These are phyloP conservation scores for Aplocera efformata DNA, from an alignment of 2,888 invertebrate species.

Conservation along the genomic window DNA sequence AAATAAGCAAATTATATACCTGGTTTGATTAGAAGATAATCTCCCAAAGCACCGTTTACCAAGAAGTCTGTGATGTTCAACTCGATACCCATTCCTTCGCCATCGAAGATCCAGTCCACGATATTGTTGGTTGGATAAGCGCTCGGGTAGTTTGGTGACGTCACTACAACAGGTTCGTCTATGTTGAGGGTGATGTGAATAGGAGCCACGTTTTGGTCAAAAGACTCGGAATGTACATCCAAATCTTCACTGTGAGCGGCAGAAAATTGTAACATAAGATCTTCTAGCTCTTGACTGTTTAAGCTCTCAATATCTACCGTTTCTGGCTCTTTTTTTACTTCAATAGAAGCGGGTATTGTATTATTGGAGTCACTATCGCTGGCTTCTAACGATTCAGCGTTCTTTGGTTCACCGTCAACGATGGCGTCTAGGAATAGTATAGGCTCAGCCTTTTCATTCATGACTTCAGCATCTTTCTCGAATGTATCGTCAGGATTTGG, in stretches of 20 bases:
- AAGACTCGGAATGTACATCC: constrained; percentile 34
- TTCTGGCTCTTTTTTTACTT: constrained; percentile 3
- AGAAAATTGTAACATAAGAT: constrained; percentile 43
- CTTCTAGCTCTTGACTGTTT: constrained; percentile 38
- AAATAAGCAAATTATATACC: constrained; percentile 56
- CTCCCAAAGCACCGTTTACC: constrained; percentile 54
- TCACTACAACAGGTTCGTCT: constrained; percentile 43
- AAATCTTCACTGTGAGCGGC: constrained; percentile 36
- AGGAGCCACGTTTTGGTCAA: constrained; percentile 35
- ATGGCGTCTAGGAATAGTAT: constrained; percentile 45
- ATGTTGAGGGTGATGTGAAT: constrained; percentile 41
- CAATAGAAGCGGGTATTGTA: constrained; percentile 17
- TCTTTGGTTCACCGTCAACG: constrained; percentile 26
- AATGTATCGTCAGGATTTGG: constrained; percentile 23
- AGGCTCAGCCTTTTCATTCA: constrained; percentile 14
- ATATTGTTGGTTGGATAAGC: constrained; percentile 52
- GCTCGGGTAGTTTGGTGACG: constrained; percentile 54
- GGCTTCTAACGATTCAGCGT: constrained; percentile 17
- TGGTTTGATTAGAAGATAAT: constrained; percentile 67
- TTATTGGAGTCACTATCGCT: constrained; percentile 11
- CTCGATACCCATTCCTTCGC: constrained; percentile 65
- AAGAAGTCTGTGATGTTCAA: constrained; percentile 61
- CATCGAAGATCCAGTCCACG: constrained; percentile 61
- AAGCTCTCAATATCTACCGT: constrained; percentile 33
- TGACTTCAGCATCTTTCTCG: constrained; percentile 16